Conservation (phyloP, 2,113 vertebrate species). For the Ibidorhyncha struthersii region DNA sequence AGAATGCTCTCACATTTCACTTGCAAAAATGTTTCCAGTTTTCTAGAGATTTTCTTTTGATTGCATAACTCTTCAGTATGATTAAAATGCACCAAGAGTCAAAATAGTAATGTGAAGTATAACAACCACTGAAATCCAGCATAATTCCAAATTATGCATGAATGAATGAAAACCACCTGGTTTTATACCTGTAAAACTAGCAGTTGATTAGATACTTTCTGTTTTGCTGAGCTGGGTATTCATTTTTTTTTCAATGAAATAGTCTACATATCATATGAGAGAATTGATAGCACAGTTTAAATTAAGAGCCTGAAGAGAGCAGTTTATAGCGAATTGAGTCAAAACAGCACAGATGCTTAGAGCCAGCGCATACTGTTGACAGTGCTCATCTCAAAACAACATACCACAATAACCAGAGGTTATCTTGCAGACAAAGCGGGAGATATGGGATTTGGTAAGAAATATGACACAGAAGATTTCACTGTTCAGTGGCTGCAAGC, state of each 20-base stretch:
- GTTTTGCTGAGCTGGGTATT: not conserved
- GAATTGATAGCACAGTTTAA: constrained; percentile 51
- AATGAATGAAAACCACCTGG: not conserved
- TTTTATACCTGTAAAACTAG: not conserved
- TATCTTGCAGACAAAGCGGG: constrained; percentile 58
- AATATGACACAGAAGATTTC: constrained; percentile 62
- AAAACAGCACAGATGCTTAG: constrained; percentile 51
- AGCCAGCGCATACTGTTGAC: constrained; percentile 41
- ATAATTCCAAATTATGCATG: not conserved
- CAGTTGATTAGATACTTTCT: not conserved
- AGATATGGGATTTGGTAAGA: constrained; percentile 38
- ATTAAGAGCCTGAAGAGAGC: constrained; percentile 33
- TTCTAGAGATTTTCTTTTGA: not conserved
- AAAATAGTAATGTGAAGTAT: not conserved
- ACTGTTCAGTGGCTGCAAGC: constrained; percentile 42
- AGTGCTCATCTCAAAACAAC: constrained; percentile 63
- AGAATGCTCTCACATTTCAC: not conserved
- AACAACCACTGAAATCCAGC: not conserved
- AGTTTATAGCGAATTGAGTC: constrained; percentile 5
- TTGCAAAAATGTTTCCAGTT: not conserved
- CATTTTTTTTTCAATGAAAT: not conserved
- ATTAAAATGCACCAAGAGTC: not conserved
- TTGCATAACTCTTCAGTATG: not conserved
- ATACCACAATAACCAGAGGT: constrained; percentile 66
- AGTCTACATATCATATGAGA: not conserved